These are phyloP conservation scores for Equus przewalskii DNA, from an alignment of 2,113 vertebrate genomes.

Conservation along the genomic window DNA sequence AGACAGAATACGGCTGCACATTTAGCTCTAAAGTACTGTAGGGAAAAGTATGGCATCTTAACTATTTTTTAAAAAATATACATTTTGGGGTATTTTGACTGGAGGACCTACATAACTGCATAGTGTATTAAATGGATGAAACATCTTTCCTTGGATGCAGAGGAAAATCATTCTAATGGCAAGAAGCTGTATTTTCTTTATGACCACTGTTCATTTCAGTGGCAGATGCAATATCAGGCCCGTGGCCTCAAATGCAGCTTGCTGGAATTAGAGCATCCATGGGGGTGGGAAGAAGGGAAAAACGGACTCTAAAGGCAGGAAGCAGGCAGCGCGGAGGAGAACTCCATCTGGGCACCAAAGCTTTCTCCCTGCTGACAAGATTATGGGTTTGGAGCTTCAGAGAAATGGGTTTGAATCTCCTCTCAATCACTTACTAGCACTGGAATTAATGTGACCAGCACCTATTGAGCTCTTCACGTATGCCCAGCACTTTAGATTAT, in stretches of 20 bases:
- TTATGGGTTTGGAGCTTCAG: background rate
- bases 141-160: background rate
- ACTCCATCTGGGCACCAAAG: background rate
- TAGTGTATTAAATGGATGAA: conserved; percentile 33
- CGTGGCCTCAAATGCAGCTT: background rate
- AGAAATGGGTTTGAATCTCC: background rate
- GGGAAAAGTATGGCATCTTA: background rate
- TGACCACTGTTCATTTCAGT: background rate
- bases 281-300: background rate
- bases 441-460: background rate
- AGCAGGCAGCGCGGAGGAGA: background rate
- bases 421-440: background rate
- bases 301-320: background rate
- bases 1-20: background rate
- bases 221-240: background rate
- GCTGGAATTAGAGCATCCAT: background rate
- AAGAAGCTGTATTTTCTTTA: conserved; percentile 43
- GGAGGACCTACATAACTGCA: background rate
- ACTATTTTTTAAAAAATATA: background rate
- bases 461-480: background rate
- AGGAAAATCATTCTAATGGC: conserved; percentile 29
- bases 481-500: too few relatives aligned
- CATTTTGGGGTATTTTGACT: conserved; percentile 55
- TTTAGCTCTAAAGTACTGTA: background rate
- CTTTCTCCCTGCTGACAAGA: background rate